Percentiles rank a stretch among this genome's conserved stretches.
These are phyloP conservation scores for Morone saxatilis DNA, from an alignment of 2,113 vertebrate species.

Conservation along the genomic window DNA sequence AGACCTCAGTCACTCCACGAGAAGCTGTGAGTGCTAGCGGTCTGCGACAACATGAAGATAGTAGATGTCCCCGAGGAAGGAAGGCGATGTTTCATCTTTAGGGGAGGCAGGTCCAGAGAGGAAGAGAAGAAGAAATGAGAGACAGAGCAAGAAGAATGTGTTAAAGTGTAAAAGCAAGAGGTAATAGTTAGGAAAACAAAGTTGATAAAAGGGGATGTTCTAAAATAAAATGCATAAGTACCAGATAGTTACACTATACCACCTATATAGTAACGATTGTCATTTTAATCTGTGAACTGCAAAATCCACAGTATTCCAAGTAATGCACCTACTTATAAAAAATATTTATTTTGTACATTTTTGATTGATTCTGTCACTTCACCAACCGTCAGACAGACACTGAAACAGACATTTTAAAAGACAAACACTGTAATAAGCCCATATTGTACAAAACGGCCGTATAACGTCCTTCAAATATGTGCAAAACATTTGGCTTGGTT, in stretches of 20 bases:
- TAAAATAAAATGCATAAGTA: not conserved
- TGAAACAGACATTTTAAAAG: not conserved
- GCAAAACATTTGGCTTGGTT: constrained; percentile 28
- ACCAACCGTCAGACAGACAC: not conserved
- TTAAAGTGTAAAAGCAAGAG: constrained; percentile 23
- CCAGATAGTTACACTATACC: not conserved
- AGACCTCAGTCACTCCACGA: constrained; percentile 99
- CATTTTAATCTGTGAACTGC: not conserved
- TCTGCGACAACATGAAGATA: constrained; percentile 99
- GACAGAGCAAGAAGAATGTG: constrained; percentile 44
- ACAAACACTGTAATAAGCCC: not conserved
- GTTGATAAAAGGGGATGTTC: constrained; percentile 35
- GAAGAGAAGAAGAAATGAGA: constrained; percentile 46
- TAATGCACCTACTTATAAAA: not conserved
- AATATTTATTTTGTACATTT: not conserved
- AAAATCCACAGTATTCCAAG: not conserved
- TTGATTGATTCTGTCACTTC: not conserved
- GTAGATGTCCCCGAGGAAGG: constrained; percentile 99
- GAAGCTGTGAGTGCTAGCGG: constrained; percentile 99
- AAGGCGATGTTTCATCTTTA: constrained; percentile 96
- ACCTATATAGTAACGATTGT: not conserved
- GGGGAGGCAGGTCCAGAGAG: constrained; percentile 83
- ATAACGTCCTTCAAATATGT: not conserved
- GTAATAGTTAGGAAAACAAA: constrained; percentile 29
- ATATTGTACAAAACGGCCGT: not conserved